Conservation (phyloP, 2,113 vertebrate genomes). For the Alectura lathami region DNA sequence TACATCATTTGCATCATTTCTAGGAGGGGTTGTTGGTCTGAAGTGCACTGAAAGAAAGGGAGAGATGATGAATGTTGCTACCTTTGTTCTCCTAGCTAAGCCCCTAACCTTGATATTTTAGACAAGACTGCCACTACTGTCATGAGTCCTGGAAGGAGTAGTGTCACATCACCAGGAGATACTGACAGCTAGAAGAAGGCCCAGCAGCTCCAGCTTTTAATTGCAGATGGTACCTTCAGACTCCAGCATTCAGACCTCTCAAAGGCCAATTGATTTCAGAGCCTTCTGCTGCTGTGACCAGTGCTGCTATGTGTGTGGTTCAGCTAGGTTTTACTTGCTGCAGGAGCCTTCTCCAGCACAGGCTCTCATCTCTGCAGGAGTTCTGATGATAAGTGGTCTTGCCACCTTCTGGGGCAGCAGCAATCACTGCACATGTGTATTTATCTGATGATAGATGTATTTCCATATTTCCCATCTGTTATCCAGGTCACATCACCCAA, state of each 20-base stretch:
- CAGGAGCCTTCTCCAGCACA: not conserved
- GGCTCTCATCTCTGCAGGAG: not conserved
- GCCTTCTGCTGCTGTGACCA: not conserved
- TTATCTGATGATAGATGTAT: not conserved
- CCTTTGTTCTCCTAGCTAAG: not conserved
- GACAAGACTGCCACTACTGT: not conserved
- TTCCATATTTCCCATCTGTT: not conserved
- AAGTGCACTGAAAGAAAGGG: not conserved
- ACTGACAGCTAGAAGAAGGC: not conserved
- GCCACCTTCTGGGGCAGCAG: not conserved
- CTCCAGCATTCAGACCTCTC: not conserved
- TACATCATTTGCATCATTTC: not conserved
- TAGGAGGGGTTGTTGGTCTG: not conserved
- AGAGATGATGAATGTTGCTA: not conserved
- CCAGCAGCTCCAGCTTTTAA: not conserved
- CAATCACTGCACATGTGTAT: not conserved
- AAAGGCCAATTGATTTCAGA: slow-evolving; percentile 8
- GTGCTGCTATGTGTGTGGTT: not conserved
- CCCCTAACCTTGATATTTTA: not conserved
- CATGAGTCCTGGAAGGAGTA: not conserved
- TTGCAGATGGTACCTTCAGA: not conserved
- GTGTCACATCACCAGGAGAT: not conserved
- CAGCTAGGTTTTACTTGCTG: not conserved
- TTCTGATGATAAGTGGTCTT: not conserved
- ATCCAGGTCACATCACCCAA: not conserved